Evolutionary conservation across 2,888 invertebrate species (phyloP).

Genomic region (Diaphora mendica): DNA sequence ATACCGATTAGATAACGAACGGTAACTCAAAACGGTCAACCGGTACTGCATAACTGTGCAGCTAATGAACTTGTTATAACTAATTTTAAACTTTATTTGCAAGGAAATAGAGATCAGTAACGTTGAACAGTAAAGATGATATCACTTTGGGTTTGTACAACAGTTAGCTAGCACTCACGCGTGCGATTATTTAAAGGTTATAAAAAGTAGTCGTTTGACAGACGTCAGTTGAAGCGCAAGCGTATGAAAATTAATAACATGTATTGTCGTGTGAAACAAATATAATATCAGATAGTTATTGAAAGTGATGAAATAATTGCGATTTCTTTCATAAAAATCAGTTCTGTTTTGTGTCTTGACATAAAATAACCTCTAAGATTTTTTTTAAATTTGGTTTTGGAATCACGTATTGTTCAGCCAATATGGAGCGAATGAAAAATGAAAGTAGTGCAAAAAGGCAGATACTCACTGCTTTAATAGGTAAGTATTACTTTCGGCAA

Average conservation of each 20-base stretch:
- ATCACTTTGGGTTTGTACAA: conserved; percentile 48
- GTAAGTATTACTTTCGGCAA: no score
- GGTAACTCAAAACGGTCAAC: conserved; percentile 41
- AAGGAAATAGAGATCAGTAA: conserved; percentile 29
- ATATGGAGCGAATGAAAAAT: conserved; percentile 59
- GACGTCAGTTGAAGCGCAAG: conserved; percentile 41
- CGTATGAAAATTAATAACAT: conserved; percentile 21
- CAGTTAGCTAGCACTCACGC: conserved; percentile 41
- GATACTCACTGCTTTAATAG: conserved; percentile 70
- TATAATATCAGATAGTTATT: conserved; percentile 26
- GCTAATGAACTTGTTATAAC: conserved; percentile 23
- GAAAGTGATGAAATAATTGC: conserved; percentile 25
- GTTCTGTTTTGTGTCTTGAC: conserved; percentile 23
- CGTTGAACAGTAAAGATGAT: conserved; percentile 25
- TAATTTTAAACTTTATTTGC: conserved; percentile 32
- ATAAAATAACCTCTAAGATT: conserved; percentile 47
- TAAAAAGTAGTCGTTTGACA: conserved; percentile 45
- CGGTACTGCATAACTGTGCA: conserved; percentile 26
- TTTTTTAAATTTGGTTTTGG: conserved; percentile 40
- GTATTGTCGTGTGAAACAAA: conserved; percentile 25
- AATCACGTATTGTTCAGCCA: conserved; percentile 36
- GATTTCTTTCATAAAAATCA: conserved; percentile 25
- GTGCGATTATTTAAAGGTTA: conserved; percentile 48
- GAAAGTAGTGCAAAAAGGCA: conserved; percentile 62
- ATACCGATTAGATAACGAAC: conserved; percentile 17